These are phyloP conservation scores for Crenuchus spilurus DNA, from an alignment of 2,797 vertebrate species.

Conservation along the genomic window DNA sequence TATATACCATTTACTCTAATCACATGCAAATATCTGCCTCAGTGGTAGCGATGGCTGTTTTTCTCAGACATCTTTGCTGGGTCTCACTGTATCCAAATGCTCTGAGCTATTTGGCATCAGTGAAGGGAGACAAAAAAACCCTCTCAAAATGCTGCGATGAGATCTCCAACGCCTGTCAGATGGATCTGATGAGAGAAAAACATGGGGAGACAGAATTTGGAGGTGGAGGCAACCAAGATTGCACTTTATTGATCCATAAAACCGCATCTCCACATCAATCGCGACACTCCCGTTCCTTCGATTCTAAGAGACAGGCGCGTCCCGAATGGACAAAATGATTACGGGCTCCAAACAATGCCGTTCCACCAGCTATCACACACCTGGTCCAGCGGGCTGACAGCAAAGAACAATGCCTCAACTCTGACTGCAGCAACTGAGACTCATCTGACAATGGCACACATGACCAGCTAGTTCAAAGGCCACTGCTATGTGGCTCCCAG, in stretches of 20 bases:
- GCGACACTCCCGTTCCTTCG: constrained; percentile 9
- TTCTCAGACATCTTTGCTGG: not conserved
- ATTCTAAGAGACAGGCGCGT: constrained; percentile 25
- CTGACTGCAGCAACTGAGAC: constrained; percentile 12
- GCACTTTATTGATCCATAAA: constrained; percentile 49
- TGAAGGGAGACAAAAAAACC: constrained; percentile 7
- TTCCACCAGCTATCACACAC: constrained; percentile 33
- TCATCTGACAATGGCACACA: constrained; percentile 29
- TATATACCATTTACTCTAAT: not conserved
- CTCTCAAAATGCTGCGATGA: constrained; percentile 18
- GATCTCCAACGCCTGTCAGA: constrained; percentile 29
- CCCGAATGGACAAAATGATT: constrained; percentile 43
- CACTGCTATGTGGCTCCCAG: constrained; percentile 35
- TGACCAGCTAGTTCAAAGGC: constrained; percentile 14
- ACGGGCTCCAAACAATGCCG: constrained; percentile 9
- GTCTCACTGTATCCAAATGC: constrained; percentile 24
- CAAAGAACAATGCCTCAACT: constrained; percentile 20
- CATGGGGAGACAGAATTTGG: constrained; percentile 36
- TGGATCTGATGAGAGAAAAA: constrained; percentile 20
- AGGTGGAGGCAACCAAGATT: constrained; percentile 28
- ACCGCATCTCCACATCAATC: constrained; percentile 47
- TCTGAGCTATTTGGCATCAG: constrained; percentile 23
- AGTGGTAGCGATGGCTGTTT: not conserved
- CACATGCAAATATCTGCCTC: not conserved
- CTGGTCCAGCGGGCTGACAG: constrained; percentile 9